These are phyloP conservation scores for Helicoverpa zea DNA, from an alignment of 1,140 invertebrate species.

Conservation along the genomic window DNA sequence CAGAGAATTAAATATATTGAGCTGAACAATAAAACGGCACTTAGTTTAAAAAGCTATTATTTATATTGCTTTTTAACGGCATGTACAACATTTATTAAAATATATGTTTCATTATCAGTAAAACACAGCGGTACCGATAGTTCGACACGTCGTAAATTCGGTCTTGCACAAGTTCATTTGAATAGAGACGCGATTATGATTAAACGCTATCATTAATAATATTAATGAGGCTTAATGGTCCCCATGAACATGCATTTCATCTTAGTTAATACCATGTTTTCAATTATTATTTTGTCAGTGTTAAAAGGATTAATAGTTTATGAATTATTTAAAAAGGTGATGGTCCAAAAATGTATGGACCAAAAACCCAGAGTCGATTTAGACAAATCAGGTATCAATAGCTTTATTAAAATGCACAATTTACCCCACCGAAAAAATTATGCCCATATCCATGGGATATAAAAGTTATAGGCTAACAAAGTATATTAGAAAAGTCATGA, in stretches of 20 bases:
- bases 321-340: too few relatives aligned
- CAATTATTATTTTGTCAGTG: neutral
- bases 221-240: neutral
- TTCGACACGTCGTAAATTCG: neutral
- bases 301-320: neutral
- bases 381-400: too few relatives aligned
- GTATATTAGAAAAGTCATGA: too few relatives aligned
- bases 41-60: neutral
- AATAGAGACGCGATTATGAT: neutral
- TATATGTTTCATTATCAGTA: neutral
- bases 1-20: constrained; percentile 9
- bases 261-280: neutral
- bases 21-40: neutral
- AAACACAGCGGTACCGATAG: neutral
- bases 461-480: too few relatives aligned
- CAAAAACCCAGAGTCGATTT: too few relatives aligned
- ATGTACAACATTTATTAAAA: neutral
- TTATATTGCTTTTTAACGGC: neutral
- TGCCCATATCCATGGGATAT: too few relatives aligned
- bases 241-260: neutral
- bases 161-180: neutral
- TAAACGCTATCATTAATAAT: neutral
- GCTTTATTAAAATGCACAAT: too few relatives aligned
- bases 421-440: too few relatives aligned
- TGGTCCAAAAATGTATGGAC: too few relatives aligned